These are phyloP conservation scores for Mus caroli DNA, from an alignment of 2,797 vertebrate genomes.

Conservation along the genomic window DNA sequence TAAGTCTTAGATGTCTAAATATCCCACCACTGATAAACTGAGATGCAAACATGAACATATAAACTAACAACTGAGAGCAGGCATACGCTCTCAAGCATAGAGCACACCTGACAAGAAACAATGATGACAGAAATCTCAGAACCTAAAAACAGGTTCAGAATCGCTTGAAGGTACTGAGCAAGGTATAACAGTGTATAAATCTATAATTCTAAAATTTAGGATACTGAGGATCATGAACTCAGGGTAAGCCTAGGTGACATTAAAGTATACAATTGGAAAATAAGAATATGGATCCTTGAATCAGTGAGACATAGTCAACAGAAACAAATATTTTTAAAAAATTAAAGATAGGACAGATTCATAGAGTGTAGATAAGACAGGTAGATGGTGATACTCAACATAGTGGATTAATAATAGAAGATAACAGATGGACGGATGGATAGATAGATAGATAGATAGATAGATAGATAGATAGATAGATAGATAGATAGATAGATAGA, in stretches of 20 bases:
- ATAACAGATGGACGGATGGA: neutral
- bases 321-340: neutral
- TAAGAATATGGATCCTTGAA: neutral
- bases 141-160: neutral
- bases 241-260: neutral
- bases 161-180: neutral
- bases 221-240: neutral
- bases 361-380: neutral
- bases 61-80: neutral
- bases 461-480: neutral
- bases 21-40: neutral
- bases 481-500: neutral
- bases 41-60: neutral
- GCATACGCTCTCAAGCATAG: neutral
- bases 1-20: neutral
- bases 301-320: neutral
- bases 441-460: neutral
- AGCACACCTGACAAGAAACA: neutral
- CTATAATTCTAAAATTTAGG: neutral
- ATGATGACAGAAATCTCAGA: neutral
- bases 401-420: neutral
- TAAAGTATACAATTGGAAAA: neutral
- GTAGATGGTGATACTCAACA: neutral
- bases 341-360: neutral
- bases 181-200: neutral